A percentile compares a stretch with the other conserved stretches of the same genome.
Conservation (phyloP, 2,113 vertebrate genomes). For the Atractosteus spatula region DNA sequence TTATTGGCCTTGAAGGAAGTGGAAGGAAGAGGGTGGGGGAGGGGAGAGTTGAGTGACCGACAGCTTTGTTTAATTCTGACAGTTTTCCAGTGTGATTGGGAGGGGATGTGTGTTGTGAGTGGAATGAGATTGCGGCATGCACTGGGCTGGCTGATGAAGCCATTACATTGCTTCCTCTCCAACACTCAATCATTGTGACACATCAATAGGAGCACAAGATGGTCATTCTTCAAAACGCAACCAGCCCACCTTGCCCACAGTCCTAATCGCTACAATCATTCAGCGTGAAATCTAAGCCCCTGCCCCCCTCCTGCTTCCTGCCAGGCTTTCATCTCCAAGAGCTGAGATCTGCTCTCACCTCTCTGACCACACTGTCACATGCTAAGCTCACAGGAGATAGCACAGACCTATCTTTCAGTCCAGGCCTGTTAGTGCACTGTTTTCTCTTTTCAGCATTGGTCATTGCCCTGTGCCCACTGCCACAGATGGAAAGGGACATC, state of each 20-base stretch:
- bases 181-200: slow-evolving; percentile 71
- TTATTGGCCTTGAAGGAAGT: slow-evolving; percentile 38
- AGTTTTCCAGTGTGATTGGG: slow-evolving; percentile 59
- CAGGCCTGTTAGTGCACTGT: no score
- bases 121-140: slow-evolving; percentile 62
- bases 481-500: no score
- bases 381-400: neutral
- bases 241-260: slow-evolving; percentile 47
- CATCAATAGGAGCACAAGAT: slow-evolving; percentile 47
- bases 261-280: slow-evolving; percentile 61
- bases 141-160: slow-evolving; percentile 67
- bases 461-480: no score
- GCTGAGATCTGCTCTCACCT: neutral
- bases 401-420: neutral
- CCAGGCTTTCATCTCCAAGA: neutral
- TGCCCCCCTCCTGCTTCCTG: neutral
- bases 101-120: slow-evolving; percentile 36
- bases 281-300: slow-evolving; percentile 44
- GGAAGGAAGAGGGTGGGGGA: slow-evolving; percentile 18
- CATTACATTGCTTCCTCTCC: slow-evolving; percentile 58
- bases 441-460: no score
- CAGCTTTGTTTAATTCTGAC: slow-evolving; percentile 55
- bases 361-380: neutral
- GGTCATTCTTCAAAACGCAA: slow-evolving; percentile 58
- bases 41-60: slow-evolving; percentile 27